Base-by-base conservation (phyloP, 2,888 invertebrate genomes). In the Keiferia lycopersicella region DNA sequence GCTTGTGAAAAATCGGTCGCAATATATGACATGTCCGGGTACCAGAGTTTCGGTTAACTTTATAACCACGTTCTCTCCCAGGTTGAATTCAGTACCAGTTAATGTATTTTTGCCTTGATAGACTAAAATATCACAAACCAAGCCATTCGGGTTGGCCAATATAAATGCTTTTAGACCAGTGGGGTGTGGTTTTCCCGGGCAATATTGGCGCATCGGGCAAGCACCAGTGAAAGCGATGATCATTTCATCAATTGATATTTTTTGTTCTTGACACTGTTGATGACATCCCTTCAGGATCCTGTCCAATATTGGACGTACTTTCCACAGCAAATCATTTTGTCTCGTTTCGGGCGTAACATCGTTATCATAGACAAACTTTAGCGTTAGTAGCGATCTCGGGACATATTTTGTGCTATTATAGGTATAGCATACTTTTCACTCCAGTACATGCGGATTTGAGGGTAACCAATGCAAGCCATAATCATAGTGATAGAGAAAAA, bases 161-260 rank as follows among this genome's bases (percentile, higher is more conserved):
- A 68, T 62, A 64, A 70, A 70, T 11, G 63, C 66, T 61, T 70
- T 68, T 6, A 70, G 50, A 7, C 68, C 68, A 12, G 38, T 61
- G 11, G 68, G 68, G 38, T 70, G 65, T 14, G 64, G 66, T 51
- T 69, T 69, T 6, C 61, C 61, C 1, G 67, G 65, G 45, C 67
- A 65, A 57, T 66, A 66, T 51, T 68, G 68, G 16, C 59, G 62
- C 14, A 67, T 63, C 1, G 51, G 58, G 57, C 67, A 68, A 30
- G 51, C 41, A n/a, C 65, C 67, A 8, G 67, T 64, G 45, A 68
- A 69, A 1, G 67, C 66, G 6, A 68, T 67, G 2, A 53, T 53
- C 22, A 59, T 65, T 18, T 62, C 41, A 64, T 59, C 65, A 16
- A 64, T 62, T 3, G 39, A 66, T 18, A 67, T 68, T 18, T 64